phyloP scores from a whole-genome alignment of 1,140 invertebrate genomes.

The Coboldia fuscipes region DNA sequence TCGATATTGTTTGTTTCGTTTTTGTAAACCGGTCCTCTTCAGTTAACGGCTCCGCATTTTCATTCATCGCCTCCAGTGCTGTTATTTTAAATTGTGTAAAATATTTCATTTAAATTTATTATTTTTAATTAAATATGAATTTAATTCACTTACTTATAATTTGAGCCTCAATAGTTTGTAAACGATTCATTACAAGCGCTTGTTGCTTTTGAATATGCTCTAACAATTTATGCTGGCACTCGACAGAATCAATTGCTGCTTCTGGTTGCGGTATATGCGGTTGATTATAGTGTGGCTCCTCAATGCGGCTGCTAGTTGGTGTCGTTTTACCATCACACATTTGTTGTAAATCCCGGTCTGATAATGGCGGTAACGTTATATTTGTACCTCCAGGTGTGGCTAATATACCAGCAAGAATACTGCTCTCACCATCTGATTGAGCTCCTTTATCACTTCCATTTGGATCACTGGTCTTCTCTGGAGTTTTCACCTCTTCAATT shows the following conservation, averaged over 20 bases:
- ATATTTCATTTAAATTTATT: background rate
- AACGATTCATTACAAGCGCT: slow-evolving; percentile 39
- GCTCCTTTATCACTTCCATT: background rate
- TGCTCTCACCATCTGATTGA: background rate
- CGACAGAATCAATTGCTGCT: slow-evolving; percentile 52
- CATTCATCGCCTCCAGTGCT: background rate
- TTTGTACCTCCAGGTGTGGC: background rate
- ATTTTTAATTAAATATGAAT: background rate
- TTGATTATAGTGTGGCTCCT: slow-evolving; percentile 2
- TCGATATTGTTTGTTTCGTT: background rate
- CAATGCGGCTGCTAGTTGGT: slow-evolving; percentile 1
- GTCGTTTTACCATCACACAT: slow-evolving; percentile 5
- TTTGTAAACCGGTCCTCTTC: background rate
- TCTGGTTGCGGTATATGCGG: slow-evolving; percentile 47
- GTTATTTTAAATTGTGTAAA: background rate
- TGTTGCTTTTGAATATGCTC: slow-evolving; percentile 58
- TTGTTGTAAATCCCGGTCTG: slow-evolving; percentile 4
- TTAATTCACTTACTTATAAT: slow-evolving; percentile 32
- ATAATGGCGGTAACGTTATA: too few relatives aligned
- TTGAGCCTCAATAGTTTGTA: slow-evolving; percentile 58
- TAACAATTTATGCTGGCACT: slow-evolving; percentile 53
- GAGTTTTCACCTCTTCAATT: too few relatives aligned
- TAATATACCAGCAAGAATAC: background rate
- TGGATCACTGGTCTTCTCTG: too few relatives aligned
- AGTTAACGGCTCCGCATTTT: background rate